phyloP scores from a whole-genome alignment of 1,140 invertebrate species.

The Drosophila orosa region DNA sequence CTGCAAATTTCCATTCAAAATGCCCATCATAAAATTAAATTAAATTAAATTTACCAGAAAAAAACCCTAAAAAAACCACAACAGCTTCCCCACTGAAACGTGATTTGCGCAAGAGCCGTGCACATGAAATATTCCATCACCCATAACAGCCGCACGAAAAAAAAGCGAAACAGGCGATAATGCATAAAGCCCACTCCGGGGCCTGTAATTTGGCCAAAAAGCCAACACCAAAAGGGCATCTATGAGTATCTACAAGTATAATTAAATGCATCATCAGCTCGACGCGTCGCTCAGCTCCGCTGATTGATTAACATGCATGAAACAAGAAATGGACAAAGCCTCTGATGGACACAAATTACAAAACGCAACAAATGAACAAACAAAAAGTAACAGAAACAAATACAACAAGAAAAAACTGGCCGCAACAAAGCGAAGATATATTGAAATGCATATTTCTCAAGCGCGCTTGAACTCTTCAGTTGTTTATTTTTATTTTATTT shows the following conservation, averaged over 20 bases:
- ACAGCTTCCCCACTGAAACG: conserved; percentile 27
- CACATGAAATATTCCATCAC: conserved; percentile 41
- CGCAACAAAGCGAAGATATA: conserved; percentile 12
- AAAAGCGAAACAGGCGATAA: conserved; percentile 49
- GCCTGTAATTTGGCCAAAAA: conserved; percentile 45
- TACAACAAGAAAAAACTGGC: conserved; percentile 18
- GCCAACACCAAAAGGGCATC: conserved; percentile 56
- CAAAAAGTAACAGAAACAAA: conserved; percentile 18
- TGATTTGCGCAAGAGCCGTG: conserved; percentile 27
- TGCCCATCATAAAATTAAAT: background rate
- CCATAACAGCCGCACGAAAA: conserved; percentile 23
- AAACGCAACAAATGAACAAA: conserved; percentile 58
- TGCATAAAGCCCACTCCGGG: conserved; percentile 47
- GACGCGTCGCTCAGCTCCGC: conserved; percentile 18
- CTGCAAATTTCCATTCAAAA: background rate
- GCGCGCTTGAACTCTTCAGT: conserved; percentile 50
- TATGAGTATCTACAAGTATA: conserved; percentile 14
- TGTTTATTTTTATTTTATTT: conserved; percentile 12
- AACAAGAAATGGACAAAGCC: conserved; percentile 50
- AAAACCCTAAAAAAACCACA: conserved; percentile 2
- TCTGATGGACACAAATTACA: conserved; percentile 70
- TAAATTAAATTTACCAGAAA: background rate
- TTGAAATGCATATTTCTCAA: conserved; percentile 62
- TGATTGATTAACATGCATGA: conserved; percentile 77
- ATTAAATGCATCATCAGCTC: conserved; percentile 72